Conservation (phyloP, 2,888 invertebrate genomes). For the Callyntrura guangdongensis region DNA sequence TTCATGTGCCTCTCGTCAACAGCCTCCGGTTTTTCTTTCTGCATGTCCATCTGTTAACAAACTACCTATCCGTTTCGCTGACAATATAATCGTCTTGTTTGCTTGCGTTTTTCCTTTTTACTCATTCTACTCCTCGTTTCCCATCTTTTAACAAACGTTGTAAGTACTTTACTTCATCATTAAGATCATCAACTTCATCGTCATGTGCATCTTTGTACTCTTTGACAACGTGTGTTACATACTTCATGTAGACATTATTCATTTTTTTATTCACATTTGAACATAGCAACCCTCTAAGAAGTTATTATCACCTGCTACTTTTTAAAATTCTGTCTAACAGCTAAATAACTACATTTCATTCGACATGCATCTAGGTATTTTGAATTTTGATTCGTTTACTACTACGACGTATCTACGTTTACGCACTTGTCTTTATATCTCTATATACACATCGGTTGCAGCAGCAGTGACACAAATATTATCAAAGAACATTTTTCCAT, state of each 20-base stretch:
- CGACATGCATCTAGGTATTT: too few relatives aligned
- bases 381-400: too few relatives aligned
- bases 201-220: slow-evolving; percentile 4
- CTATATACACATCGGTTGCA: neutral
- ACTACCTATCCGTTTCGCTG: slow-evolving; percentile 26
- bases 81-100: slow-evolving; percentile 45
- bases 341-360: too few relatives aligned
- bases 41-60: neutral
- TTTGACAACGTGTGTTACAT: neutral
- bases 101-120: neutral
- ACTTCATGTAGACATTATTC: neutral
- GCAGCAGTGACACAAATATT: slow-evolving; percentile 35
- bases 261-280: neutral
- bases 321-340: too few relatives aligned
- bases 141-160: neutral
- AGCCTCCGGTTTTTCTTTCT: slow-evolving; percentile 40
- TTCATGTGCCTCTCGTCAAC: slow-evolving; percentile 40
- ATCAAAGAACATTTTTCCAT: slow-evolving; percentile 20
- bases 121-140: slow-evolving; percentile 7
- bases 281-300: neutral
- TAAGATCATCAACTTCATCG: neutral
- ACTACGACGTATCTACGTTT: too few relatives aligned
- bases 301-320: too few relatives aligned
- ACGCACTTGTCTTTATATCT: too few relatives aligned
- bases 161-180: neutral